Conservation (phyloP, 1,140 invertebrate genomes). For the Aphis craccivora region DNA sequence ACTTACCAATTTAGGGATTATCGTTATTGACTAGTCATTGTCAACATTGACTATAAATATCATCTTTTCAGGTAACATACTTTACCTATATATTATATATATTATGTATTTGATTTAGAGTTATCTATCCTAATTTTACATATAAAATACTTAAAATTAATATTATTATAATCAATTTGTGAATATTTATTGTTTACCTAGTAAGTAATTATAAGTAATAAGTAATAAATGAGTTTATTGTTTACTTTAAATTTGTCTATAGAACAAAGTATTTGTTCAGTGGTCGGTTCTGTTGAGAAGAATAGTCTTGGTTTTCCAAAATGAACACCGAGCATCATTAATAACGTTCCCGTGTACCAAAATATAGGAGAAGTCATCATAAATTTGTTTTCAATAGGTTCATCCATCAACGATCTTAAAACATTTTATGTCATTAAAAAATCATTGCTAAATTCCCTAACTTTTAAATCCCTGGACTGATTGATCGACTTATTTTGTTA, state of each 20-base stretch:
- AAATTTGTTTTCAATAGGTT: constrained; percentile 2
- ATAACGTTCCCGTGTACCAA: neutral
- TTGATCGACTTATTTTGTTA: neutral
- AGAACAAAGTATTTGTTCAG: neutral
- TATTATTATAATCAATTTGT: neutral
- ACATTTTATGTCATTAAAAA: neutral
- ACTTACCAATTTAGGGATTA: no score
- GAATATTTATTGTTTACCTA: neutral
- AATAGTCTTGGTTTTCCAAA: constrained; percentile 21
- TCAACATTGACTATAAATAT: no score
- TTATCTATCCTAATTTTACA: neutral
- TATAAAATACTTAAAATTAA: neutral
- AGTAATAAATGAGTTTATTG: neutral
- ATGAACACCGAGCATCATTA: neutral
- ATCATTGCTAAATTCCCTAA: neutral
- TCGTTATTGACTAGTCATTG: no score
- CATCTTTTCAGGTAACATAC: no score
- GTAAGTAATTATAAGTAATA: no score
- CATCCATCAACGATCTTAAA: constrained; percentile 20
- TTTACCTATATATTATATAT: no score
- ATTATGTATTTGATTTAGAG: neutral
- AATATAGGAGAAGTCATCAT: neutral
- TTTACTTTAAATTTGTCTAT: constrained; percentile 1
- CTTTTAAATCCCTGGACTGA: neutral
- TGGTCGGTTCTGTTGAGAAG: neutral